Evolutionary conservation across 37 sponge, comb jelly and placozoan genomes (phyloP).

Genomic region (Diacarnus erythraeanus): DNA sequence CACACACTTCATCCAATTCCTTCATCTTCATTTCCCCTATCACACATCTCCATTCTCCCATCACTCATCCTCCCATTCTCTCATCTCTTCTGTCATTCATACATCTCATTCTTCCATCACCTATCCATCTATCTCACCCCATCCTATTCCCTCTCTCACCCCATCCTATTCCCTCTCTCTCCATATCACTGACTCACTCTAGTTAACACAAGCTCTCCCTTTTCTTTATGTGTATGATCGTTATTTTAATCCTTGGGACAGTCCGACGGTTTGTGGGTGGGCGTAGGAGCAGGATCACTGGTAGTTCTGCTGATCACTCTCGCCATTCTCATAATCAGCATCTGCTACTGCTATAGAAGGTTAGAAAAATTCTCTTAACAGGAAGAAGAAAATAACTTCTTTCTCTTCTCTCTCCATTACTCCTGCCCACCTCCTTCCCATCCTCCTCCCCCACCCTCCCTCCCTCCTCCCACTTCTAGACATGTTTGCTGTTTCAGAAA

Average conservation of each 20-base stretch:
- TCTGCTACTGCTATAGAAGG: background rate
- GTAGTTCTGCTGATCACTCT: background rate
- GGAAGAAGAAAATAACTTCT: no score
- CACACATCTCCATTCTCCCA: no score
- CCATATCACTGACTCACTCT: background rate
- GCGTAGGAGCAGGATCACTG: no score
- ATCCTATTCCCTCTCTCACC: background rate
- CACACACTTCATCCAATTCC: no score
- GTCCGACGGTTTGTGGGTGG: no score
- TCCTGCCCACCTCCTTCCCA: slow-evolving; percentile 1
- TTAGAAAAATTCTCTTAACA: no score
- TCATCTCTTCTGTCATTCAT: background rate
- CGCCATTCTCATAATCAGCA: background rate
- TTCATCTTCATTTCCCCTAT: no score
- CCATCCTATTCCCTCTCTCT: slow-evolving; percentile 5
- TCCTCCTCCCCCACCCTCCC: slow-evolving; percentile 17
- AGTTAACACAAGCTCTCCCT: background rate
- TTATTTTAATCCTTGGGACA: background rate
- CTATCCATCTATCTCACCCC: background rate
- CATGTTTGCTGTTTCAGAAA: background rate
- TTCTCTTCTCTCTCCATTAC: background rate
- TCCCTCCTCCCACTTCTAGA: background rate
- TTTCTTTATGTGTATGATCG: background rate
- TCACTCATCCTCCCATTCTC: background rate
- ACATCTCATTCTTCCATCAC: background rate